Percentiles rank a stretch among this genome's conserved stretches.
phyloP scores from a whole-genome alignment of 2,797 vertebrate genomes.

The Salarias fasciatus region DNA sequence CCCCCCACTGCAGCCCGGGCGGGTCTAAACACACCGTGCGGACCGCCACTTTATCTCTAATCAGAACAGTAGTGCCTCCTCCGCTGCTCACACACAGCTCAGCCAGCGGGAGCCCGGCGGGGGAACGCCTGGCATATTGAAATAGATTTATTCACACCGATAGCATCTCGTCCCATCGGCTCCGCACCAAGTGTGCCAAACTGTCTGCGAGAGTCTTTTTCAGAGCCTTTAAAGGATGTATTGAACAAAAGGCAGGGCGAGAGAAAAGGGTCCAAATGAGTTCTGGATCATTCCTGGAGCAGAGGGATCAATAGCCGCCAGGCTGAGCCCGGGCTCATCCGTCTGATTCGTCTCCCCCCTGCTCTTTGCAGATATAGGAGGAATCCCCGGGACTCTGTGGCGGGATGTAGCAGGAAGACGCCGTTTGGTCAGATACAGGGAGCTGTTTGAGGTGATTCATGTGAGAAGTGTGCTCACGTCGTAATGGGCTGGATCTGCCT shows the following conservation, averaged over 20 bases:
- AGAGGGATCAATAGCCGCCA: constrained; percentile 79
- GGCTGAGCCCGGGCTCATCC: constrained; percentile 79
- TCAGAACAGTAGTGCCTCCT: constrained; percentile 66
- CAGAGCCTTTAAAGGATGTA: constrained; percentile 76
- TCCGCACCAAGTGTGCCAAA: constrained; percentile 63
- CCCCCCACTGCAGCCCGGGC: constrained; percentile 26
- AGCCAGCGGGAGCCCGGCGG: constrained; percentile 59
- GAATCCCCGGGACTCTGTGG: constrained; percentile 48
- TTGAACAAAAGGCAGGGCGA: constrained; percentile 71
- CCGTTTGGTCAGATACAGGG: constrained; percentile 50
- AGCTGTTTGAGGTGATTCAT: constrained; percentile 41
- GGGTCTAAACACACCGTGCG: constrained; percentile 59
- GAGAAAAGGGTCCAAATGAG: constrained; percentile 72
- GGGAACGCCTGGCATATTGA: constrained; percentile 66
- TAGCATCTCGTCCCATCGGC: constrained; percentile 71
- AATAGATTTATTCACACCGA: constrained; percentile 79
- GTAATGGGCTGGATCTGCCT: constrained; percentile 46
- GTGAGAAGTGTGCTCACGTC: too few species aligned
- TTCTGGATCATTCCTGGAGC: constrained; percentile 79
- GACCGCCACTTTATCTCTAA: constrained; percentile 73
- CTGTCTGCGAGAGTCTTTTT: constrained; percentile 68
- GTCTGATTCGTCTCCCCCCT: constrained; percentile 80
- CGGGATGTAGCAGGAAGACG: constrained; percentile 42
- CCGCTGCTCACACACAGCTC: constrained; percentile 63
- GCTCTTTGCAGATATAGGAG: constrained; percentile 54